Conservation (phyloP, 2,797 vertebrate genomes). For the Peromyscus eremicus region DNA sequence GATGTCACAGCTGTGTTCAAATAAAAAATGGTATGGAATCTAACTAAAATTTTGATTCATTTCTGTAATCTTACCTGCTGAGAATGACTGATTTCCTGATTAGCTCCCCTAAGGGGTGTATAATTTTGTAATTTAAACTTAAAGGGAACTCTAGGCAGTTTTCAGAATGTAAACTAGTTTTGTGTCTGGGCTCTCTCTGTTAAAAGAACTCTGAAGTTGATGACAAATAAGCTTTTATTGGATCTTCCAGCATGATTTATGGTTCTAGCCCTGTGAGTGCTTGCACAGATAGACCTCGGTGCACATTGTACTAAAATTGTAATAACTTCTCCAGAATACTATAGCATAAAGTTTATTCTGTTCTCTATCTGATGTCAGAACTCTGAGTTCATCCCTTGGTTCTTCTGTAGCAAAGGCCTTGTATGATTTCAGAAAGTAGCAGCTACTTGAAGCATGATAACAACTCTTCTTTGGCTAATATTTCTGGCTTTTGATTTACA, state of each 20-base stretch:
- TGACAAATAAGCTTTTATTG: conserved; percentile 6
- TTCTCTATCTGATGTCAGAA: conserved; percentile 48
- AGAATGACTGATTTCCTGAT: conserved; percentile 55
- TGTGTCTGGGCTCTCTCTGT: conserved; percentile 20
- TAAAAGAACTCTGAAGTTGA: conserved; percentile 9
- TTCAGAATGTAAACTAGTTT: conserved; percentile 35
- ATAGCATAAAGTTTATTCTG: conserved; percentile 56
- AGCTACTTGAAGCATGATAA: conserved; percentile 5
- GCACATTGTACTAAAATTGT: conserved; percentile 30
- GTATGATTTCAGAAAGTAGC: conserved; percentile 52
- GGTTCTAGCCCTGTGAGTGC: background rate
- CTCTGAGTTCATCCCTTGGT: conserved; percentile 55
- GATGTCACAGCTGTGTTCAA: conserved; percentile 99
- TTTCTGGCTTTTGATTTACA: conserved; percentile 55
- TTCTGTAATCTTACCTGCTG: conserved; percentile 35
- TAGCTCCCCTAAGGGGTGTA: conserved; percentile 10
- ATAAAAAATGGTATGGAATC: conserved; percentile 94
- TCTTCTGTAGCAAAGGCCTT: conserved; percentile 19
- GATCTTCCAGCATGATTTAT: background rate
- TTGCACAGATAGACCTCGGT: background rate
- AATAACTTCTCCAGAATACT: conserved; percentile 19
- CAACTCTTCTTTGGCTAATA: conserved; percentile 31
- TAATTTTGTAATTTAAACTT: conserved; percentile 57
- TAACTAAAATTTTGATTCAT: conserved; percentile 41
- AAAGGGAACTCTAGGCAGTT: conserved; percentile 32